phyloP scores from a whole-genome alignment of 2,797 vertebrate species.

The Epinephelus malabaricus region DNA sequence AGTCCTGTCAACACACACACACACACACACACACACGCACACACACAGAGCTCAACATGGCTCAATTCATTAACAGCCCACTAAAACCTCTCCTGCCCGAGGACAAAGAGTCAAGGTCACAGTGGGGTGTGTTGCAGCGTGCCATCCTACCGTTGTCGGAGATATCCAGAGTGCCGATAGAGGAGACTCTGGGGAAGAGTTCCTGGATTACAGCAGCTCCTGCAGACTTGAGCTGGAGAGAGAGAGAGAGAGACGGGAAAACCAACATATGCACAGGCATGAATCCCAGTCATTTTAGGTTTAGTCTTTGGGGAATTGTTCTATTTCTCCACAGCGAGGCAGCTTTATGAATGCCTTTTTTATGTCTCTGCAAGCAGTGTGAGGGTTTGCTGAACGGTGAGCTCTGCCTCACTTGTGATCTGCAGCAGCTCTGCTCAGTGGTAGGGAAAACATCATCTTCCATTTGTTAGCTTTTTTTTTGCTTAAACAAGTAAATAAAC shows the following conservation, averaged over 20 bases:
- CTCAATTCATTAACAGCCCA: constrained; percentile 41
- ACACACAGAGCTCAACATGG: constrained; percentile 36
- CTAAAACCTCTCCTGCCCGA: constrained; percentile 23
- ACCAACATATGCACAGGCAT: constrained; percentile 43
- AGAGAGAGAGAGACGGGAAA: constrained; percentile 36
- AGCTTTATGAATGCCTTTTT: constrained; percentile 53
- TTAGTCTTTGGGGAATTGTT: constrained; percentile 60
- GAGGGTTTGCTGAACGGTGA: constrained; percentile 20
- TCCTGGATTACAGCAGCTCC: constrained; percentile 92
- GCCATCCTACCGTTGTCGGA: constrained; percentile 90
- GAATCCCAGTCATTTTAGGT: constrained; percentile 59
- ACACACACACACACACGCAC: constrained; percentile 37
- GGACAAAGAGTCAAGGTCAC: constrained; percentile 61
- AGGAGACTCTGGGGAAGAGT: constrained; percentile 88
- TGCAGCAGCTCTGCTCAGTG: constrained; percentile 27
- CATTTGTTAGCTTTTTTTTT: constrained; percentile 8
- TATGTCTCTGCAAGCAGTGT: constrained; percentile 22
- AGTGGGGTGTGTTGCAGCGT: constrained; percentile 33
- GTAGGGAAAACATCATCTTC: background rate
- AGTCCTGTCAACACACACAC: constrained; percentile 83
- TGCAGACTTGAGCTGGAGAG: constrained; percentile 88
- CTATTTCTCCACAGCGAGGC: constrained; percentile 53
- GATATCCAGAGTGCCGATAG: constrained; percentile 91
- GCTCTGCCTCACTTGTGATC: constrained; percentile 34
- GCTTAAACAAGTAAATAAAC: background rate